Evolutionary conservation across 2,113 vertebrate species (phyloP).

Genomic region (Pangasianodon gigas): DNA sequence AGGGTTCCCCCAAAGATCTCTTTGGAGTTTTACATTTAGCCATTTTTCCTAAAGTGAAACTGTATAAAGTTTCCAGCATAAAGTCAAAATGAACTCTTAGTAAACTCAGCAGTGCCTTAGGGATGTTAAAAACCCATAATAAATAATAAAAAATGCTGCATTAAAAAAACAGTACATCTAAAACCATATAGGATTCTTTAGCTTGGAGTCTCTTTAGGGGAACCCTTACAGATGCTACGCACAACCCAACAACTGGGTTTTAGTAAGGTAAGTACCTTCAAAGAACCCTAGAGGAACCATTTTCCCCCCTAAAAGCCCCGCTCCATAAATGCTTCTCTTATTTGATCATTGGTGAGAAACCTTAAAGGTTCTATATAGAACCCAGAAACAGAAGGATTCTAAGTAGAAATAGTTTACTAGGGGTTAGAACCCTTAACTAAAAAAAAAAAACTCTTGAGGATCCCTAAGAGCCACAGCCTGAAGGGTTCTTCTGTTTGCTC

Average conservation of each 20-base stretch:
- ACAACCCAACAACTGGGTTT: background rate
- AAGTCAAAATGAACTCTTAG: background rate
- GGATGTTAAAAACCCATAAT: background rate
- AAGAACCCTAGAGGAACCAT: background rate
- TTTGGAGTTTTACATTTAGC: background rate
- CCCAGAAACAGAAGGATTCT: background rate
- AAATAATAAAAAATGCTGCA: constrained; percentile 6
- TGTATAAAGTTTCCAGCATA: background rate
- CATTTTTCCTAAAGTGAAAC: background rate
- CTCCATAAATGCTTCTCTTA: background rate
- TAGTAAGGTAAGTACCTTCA: background rate
- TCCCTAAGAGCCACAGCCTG: background rate
- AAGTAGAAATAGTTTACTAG: background rate
- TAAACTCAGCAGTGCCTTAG: background rate
- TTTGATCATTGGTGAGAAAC: background rate
- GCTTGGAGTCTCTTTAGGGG: background rate
- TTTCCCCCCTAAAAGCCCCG: background rate
- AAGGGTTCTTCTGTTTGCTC: background rate
- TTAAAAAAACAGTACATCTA: background rate
- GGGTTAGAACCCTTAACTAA: background rate
- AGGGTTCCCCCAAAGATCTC: background rate
- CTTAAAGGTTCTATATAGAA: background rate
- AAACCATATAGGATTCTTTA: background rate
- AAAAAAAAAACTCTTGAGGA: background rate
- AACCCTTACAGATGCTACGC: background rate